Conservation (phyloP, 35 echinoderm and acorn worm genomes). For the Amphiura filiformis region DNA sequence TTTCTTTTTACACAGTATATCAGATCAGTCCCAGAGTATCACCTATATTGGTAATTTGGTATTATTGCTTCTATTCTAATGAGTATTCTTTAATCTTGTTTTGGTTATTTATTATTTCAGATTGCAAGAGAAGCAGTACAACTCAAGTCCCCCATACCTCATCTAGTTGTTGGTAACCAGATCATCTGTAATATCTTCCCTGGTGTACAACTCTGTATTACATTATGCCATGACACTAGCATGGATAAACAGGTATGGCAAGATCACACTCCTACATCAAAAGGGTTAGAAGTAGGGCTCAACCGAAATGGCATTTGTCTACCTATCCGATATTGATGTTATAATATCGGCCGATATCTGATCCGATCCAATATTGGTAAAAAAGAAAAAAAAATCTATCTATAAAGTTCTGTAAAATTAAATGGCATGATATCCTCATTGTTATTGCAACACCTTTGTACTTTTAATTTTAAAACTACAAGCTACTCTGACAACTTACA, state of each 20-base stretch:
- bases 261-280: background rate
- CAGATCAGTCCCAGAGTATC: no score
- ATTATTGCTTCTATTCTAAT: background rate
- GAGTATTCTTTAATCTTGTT: background rate
- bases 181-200: constrained; percentile 88
- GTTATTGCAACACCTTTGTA: background rate
- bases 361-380: no score
- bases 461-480: no score
- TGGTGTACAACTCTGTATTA: constrained; percentile 79
- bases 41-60: no score
- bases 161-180: constrained; percentile 92
- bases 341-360: no score
- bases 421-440: no score
- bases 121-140: constrained; percentile 95
- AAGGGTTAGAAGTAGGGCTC: no score
- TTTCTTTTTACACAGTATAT: constrained; percentile 46
- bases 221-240: constrained; percentile 86
- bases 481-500: background rate
- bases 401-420: no score
- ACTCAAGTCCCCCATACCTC: constrained; percentile 83
- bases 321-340: no score
- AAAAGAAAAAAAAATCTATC: no score
- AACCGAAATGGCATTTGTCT: no score
- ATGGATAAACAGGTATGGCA: constrained; percentile 36
- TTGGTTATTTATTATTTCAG: constrained; percentile 32